These are phyloP conservation scores for Platycnemis pennipes DNA, from an alignment of 2,888 invertebrate species.

Conservation along the genomic window DNA sequence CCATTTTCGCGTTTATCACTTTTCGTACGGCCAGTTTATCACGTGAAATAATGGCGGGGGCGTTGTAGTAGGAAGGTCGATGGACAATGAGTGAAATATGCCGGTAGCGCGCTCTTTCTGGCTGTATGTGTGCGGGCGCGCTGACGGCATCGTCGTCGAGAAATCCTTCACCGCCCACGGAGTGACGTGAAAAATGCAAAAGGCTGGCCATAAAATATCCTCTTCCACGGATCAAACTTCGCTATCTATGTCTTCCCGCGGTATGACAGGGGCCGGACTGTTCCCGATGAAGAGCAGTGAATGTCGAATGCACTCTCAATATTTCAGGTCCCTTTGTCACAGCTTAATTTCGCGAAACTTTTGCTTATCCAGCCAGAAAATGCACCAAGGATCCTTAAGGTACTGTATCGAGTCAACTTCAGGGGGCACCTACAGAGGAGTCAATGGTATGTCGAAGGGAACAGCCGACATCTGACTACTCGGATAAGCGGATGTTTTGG, in stretches of 20 bases:
- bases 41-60: constrained; percentile 65
- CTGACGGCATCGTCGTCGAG: constrained; percentile 43
- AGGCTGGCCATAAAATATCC: constrained; percentile 45
- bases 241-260: constrained; percentile 30
- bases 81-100: constrained; percentile 67
- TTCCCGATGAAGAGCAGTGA: constrained; percentile 12
- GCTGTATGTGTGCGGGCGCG: not conserved
- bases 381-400: not conserved
- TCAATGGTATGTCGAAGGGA: too few relatives aligned
- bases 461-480: too few relatives aligned
- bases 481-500: too few relatives aligned
- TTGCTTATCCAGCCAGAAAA: not conserved
- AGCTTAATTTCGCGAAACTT: not conserved
- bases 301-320: not conserved
- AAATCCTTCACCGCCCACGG: constrained; percentile 48
- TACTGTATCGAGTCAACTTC: too few relatives aligned
- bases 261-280: constrained; percentile 14
- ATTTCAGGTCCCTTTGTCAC: not conserved
- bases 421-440: too few relatives aligned
- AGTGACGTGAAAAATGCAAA: not conserved
- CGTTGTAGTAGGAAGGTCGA: constrained; percentile 36
- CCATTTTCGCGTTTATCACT: constrained; percentile 68
- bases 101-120: not conserved
- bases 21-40: constrained; percentile 67
- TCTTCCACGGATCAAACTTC: constrained; percentile 35